A percentile compares a stretch with the other conserved stretches of the same genome.
Evolutionary conservation across 64 coral and sea anemone species (phyloP).

Genomic region (Cladopsammia gracilis): DNA sequence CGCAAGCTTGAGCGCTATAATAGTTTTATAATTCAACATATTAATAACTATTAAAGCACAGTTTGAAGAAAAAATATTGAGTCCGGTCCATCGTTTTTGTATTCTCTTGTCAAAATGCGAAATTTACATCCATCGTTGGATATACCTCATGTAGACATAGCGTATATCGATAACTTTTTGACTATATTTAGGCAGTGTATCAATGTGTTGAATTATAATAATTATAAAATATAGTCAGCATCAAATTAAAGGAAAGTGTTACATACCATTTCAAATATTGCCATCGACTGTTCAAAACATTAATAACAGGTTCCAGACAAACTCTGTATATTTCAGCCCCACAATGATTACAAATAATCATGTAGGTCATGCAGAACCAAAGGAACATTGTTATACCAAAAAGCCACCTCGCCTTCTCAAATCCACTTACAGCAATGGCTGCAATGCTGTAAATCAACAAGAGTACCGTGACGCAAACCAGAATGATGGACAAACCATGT

Average conservation of each 20-base stretch:
- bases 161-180: no score
- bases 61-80: no score
- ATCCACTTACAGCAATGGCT: slow-evolving; percentile 84
- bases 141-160: no score
- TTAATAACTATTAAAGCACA: no score
- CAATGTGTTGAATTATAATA: no score
- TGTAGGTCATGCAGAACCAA: slow-evolving; percentile 83
- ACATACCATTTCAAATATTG: slow-evolving; percentile 88
- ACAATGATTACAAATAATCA: slow-evolving; percentile 78
- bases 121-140: no score
- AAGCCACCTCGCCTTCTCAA: slow-evolving; percentile 78
- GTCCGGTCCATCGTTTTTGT: no score
- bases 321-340: slow-evolving; percentile 59
- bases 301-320: slow-evolving; percentile 69
- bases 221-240: background rate
- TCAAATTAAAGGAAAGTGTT: background rate
- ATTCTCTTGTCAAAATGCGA: no score
- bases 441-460: slow-evolving; percentile 76
- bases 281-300: slow-evolving; percentile 63
- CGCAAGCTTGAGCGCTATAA: no score
- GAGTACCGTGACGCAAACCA: slow-evolving; percentile 7
- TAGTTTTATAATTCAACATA: no score
- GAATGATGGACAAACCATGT: slow-evolving; percentile 64
- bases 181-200: no score
- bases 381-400: slow-evolving; percentile 86